Conservation (phyloP, 2,888 invertebrate species). For the Mechanitis messenoides region DNA sequence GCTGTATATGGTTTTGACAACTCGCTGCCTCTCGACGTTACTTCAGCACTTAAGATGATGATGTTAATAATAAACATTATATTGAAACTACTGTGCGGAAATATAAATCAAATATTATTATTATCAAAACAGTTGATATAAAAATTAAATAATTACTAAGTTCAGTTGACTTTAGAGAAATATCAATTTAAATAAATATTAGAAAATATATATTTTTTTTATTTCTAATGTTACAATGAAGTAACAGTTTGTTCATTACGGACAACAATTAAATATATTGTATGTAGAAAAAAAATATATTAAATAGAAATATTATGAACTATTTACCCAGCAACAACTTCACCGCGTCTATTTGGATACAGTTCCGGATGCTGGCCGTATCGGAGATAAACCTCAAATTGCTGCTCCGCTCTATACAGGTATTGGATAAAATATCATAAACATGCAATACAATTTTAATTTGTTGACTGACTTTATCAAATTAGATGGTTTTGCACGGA, state of each 20-base stretch:
- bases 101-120: no score
- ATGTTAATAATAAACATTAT: no score
- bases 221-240: conserved; percentile 1
- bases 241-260: not conserved
- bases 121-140: no score
- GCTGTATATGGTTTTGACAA: no score
- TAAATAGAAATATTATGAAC: not conserved
- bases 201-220: no score
- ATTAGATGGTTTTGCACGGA: not conserved
- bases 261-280: not conserved
- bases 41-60: no score
- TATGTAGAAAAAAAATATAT: no score
- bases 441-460: not conserved
- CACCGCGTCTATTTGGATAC: conserved; percentile 92
- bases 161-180: no score
- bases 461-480: not conserved
- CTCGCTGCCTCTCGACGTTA: no score
- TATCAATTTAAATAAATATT: no score
- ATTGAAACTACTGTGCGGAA: no score
- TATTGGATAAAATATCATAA: not conserved
- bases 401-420: conserved; percentile 87
- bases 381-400: conserved; percentile 91
- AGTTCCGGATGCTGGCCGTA: conserved; percentile 96
- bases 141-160: no score
- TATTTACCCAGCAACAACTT: conserved; percentile 88